These are phyloP conservation scores for Eremobia ochroleuca DNA, from an alignment of 2,888 invertebrate genomes.

Conservation along the genomic window DNA sequence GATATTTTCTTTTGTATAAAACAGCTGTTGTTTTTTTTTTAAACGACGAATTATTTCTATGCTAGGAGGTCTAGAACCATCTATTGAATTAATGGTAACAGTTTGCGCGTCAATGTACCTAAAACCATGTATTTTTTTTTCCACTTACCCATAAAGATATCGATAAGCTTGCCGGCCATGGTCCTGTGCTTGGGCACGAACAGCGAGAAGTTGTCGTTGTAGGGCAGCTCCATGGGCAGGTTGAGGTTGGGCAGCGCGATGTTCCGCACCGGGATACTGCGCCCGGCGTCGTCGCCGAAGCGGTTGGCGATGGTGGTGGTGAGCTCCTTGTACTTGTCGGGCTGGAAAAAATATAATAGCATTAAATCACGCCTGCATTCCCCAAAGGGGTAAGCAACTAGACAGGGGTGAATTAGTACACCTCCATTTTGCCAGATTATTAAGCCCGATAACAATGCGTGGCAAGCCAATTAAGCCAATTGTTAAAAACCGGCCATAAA, in stretches of 20 bases:
- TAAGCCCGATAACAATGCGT: neutral
- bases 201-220: conserved; percentile 93
- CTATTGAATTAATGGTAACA: neutral
- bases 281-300: conserved; percentile 89
- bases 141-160: conserved; percentile 91
- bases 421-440: neutral
- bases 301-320: conserved; percentile 87
- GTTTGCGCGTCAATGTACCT: too few relatives aligned
- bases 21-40: neutral
- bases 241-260: conserved; percentile 92
- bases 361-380: neutral
- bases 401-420: neutral
- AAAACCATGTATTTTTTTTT: neutral
- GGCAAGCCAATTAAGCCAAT: neutral
- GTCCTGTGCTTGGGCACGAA: conserved; percentile 93
- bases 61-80: neutral
- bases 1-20: neutral
- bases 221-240: conserved; percentile 91
- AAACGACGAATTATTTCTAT: neutral
- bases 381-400: neutral
- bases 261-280: conserved; percentile 90
- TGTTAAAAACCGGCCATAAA: neutral
- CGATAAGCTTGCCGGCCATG: conserved; percentile 93
- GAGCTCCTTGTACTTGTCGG: conserved; percentile 83
- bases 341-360: conserved; percentile 68